Evolutionary conservation across 2,797 vertebrate species (phyloP).

Genomic region (Siniperca scherzeri): DNA sequence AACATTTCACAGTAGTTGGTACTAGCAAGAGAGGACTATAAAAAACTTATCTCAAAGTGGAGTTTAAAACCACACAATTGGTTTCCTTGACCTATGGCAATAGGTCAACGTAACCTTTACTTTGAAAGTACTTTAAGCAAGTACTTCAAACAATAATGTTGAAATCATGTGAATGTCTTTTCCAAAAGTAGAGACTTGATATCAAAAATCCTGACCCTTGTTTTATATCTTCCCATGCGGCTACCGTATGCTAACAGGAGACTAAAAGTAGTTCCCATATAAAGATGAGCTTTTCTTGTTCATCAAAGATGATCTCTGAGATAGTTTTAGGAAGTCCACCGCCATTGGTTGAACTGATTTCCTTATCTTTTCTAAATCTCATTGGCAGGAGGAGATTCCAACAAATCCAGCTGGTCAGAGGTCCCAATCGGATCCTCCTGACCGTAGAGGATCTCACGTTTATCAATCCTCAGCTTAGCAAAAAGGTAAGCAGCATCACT

Average conservation of each 20-base stretch:
- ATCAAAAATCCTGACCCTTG: not conserved
- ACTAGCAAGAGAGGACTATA: not conserved
- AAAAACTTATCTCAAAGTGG: not conserved
- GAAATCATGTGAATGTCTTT: not conserved
- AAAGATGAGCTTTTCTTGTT: not conserved
- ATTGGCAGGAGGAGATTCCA: slow-evolving; percentile 86
- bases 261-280: not conserved
- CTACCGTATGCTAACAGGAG: not conserved
- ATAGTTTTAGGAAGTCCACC: not conserved
- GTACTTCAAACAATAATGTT: not conserved
- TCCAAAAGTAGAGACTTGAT: not conserved
- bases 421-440: slow-evolving; percentile 91
- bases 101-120: not conserved
- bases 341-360: slow-evolving; percentile 11
- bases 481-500: slow-evolving; percentile 81
- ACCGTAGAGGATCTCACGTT: slow-evolving; percentile 92
- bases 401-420: slow-evolving; percentile 92
- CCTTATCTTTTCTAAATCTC: slow-evolving; percentile 27
- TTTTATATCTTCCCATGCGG: not conserved
- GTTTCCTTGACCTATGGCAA: not conserved
- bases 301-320: not conserved
- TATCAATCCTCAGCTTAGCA: slow-evolving; percentile 91
- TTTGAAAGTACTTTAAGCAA: not conserved
- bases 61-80: not conserved
- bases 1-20: not conserved